Evolutionary conservation across 2,113 vertebrate genomes (phyloP).

Genomic region (Chunga burmeisteri): DNA sequence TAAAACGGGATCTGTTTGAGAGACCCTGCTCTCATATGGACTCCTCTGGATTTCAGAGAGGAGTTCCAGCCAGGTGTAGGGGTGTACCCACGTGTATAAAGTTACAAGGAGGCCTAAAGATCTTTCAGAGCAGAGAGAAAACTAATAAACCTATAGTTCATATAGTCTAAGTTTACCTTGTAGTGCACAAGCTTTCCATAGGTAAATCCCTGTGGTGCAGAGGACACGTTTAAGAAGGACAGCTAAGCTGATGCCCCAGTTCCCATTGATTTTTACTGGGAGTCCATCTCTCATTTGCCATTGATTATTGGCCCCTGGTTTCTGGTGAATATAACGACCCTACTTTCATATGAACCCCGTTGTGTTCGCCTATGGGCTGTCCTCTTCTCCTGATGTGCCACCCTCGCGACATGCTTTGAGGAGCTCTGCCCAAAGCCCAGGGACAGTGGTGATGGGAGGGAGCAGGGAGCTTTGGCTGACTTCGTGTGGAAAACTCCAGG

Average conservation of each 20-base stretch:
- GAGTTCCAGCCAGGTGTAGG: neutral
- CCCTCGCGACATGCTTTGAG: neutral
- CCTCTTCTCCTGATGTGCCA: neutral
- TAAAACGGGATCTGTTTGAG: neutral
- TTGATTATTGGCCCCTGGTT: neutral
- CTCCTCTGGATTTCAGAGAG: neutral
- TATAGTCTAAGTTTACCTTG: neutral
- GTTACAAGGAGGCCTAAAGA: neutral
- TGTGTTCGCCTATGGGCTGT: neutral
- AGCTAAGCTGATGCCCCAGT: neutral
- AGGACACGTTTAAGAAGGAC: neutral
- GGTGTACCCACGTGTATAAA: neutral
- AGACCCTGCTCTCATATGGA: neutral
- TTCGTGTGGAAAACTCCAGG: neutral
- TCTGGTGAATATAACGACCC: neutral
- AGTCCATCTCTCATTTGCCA: neutral
- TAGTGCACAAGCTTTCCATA: rapidly evolving
- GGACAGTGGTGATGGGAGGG: neutral
- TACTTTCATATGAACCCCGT: neutral
- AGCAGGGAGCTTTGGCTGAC: neutral
- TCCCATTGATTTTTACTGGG: neutral
- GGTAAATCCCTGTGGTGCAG: neutral
- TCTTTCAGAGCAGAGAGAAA: neutral
- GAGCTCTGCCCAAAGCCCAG: neutral
- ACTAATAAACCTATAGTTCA: neutral